phyloP scores from a whole-genome alignment of 2,888 invertebrate genomes.

The Neocrepidodera transversa region DNA sequence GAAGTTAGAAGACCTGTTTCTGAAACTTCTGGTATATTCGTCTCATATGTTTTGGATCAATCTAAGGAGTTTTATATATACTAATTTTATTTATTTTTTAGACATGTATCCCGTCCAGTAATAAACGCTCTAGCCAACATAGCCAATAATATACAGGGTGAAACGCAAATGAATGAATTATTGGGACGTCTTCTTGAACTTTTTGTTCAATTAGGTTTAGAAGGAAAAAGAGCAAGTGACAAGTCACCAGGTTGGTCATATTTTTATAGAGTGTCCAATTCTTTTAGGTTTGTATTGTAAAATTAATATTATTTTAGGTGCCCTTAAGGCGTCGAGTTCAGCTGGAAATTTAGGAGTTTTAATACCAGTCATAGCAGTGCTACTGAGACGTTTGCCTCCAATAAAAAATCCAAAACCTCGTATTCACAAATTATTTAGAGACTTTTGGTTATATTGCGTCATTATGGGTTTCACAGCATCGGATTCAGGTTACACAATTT shows the following conservation, averaged over 20 bases:
- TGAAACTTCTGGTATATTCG: no score
- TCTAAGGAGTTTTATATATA: no score
- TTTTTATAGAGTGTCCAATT: no score
- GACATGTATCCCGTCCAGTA: constrained; percentile 92
- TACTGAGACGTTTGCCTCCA: constrained; percentile 85
- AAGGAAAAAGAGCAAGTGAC: constrained; percentile 94
- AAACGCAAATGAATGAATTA: constrained; percentile 82
- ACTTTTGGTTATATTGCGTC: constrained; percentile 99
- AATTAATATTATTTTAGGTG: constrained; percentile 52
- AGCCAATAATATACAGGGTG: constrained; percentile 91
- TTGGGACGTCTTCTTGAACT: constrained; percentile 90
- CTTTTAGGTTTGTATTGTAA: no score
- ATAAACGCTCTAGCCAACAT: constrained; percentile 97
- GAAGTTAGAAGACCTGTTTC: no score
- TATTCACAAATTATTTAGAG: constrained; percentile 94
- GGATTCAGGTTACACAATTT: constrained; percentile 65
- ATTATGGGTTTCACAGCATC: constrained; percentile 97
- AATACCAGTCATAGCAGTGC: constrained; percentile 94
- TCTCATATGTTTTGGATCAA: no score
- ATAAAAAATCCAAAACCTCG: constrained; percentile 91
- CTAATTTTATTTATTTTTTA: no score
- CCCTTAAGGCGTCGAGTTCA: constrained; percentile 87
- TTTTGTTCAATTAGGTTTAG: constrained; percentile 97
- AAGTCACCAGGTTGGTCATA: constrained; percentile 71
- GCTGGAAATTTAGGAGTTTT: constrained; percentile 97